Evolutionary conservation across 2,113 vertebrate genomes (phyloP), one percentile per base, ranked within the genome.

Genomic region (Herpetotheres cachinnans): DNA sequence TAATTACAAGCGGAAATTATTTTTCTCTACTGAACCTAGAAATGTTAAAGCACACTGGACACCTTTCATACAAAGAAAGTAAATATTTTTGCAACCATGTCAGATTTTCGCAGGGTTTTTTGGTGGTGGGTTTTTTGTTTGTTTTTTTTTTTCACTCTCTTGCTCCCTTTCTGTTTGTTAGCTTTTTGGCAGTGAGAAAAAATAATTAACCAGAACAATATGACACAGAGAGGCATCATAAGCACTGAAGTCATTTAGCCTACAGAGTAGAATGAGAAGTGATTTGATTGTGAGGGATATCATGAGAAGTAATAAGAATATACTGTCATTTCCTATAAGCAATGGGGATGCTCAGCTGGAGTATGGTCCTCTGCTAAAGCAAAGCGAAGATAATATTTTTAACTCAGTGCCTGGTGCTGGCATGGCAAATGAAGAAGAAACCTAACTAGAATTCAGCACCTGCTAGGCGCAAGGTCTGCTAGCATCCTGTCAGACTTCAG

Each of bases 251-350:
- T 70, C 11, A 0, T 80, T 93, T 73, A 87, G 91, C 58, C 65
- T 9, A 49, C 73, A 93, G 83, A 92, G 69, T 9, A 79, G 83
- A 91, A 95, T n/a, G 44, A 94, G 89, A 86, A 97, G 73, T 27
- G 86, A 95, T 95, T 79, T 73, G 77, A 82, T 66, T 40, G 70
- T 76, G 73, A 94, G 89, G 89, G 86, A 78, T 86, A 79, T 74
- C 52, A 21, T 3, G 83, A 89, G 66, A 73, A 87, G 40, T 38
- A 90, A 91, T 72, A 65, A 58, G 72, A 95, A 97, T 90, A 92
- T 47, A 40, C 47, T 63, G 34, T 49, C 49, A 24, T 89, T 94
- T 89, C 91, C 86, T 56, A 19, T 27, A 63, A 97, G 77, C 69
- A 22, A 7, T 12, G 26, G 54, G 52, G 62, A 50, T 66, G 63